Conservation (phyloP, 2,888 invertebrate genomes). For the Heliconius ismenius region DNA sequence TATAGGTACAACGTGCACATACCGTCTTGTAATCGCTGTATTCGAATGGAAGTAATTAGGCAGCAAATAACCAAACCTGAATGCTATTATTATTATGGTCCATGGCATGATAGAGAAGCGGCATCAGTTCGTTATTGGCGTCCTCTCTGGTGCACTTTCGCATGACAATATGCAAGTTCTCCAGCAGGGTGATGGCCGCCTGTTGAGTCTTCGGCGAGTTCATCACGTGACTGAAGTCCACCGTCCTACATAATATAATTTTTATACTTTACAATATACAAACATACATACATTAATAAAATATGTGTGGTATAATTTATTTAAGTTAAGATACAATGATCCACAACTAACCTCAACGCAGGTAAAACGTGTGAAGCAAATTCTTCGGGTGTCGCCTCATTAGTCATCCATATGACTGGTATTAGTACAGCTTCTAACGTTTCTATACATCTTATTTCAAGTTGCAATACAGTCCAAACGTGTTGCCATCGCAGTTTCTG, state of each 20-base stretch:
- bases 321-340: too few species aligned
- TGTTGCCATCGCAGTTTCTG: constrained; percentile 98
- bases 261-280: too few species aligned
- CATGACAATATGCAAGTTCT: constrained; percentile 93
- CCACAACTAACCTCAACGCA: constrained; percentile 87
- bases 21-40: not conserved
- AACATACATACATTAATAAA: too few species aligned
- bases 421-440: constrained; percentile 92
- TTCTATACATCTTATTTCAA: constrained; percentile 92
- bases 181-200: constrained; percentile 93
- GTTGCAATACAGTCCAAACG: constrained; percentile 93
- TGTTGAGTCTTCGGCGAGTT: constrained; percentile 90
- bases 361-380: constrained; percentile 91
- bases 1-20: not conserved
- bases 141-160: constrained; percentile 92
- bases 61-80: constrained; percentile 83
- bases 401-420: constrained; percentile 91
- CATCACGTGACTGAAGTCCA: constrained; percentile 84
- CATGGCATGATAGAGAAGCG: constrained; percentile 92
- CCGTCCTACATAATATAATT: constrained; percentile 41
- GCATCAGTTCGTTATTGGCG: constrained; percentile 90
- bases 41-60: not conserved
- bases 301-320: too few species aligned
- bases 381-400: constrained; percentile 89
- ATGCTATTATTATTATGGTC: constrained; percentile 94